Evolutionary conservation across 2,113 vertebrate genomes (phyloP).

Genomic region (Capreolus pygargus): DNA sequence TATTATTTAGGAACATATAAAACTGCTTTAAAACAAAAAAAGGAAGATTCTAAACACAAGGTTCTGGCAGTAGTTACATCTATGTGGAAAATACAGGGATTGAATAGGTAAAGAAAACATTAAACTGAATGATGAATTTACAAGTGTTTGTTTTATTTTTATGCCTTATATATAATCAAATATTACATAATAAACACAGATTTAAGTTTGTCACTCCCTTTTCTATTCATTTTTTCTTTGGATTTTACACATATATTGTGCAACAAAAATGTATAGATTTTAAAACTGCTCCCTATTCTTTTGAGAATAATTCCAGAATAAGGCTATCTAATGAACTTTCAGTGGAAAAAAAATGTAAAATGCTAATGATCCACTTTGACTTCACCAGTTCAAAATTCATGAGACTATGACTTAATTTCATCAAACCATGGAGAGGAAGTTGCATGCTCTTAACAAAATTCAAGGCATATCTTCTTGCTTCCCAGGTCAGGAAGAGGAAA

Average conservation of each 20-base stretch:
- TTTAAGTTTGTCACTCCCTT: neutral
- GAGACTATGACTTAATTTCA: neutral
- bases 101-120: neutral
- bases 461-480: neutral
- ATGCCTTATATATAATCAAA: neutral
- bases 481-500: neutral
- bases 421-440: neutral
- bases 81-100: neutral
- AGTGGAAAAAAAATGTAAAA: constrained; percentile 21
- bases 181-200: neutral
- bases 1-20: neutral
- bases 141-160: neutral
- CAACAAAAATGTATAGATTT: neutral
- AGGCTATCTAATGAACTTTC: constrained; percentile 3
- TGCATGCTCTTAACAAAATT: neutral
- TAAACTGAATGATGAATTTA: neutral
- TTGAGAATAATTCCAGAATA: neutral
- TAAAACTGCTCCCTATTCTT: neutral
- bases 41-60: neutral
- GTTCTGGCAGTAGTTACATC: neutral
- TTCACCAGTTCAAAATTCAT: neutral
- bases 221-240: constrained; percentile 22
- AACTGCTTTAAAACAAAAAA: constrained; percentile 30
- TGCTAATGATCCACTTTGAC: neutral
- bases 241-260: neutral